phyloP scores from a whole-genome alignment of 37 sponge, comb jelly and placozoan genomes.

The Corticium candelabrum region DNA sequence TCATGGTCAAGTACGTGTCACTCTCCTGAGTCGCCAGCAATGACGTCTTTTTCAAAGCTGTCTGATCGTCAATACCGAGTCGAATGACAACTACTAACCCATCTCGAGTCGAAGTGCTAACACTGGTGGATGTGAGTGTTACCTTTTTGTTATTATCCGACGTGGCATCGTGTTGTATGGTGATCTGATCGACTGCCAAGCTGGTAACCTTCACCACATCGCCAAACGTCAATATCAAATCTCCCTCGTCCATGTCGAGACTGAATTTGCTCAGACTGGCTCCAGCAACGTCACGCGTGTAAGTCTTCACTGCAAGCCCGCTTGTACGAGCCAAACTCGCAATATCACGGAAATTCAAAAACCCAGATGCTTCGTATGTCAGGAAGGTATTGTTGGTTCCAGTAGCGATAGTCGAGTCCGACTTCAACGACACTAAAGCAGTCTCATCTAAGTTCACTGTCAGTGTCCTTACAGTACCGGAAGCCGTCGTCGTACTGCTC shows the following conservation, averaged over 20 bases:
- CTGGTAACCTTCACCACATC: conserved; percentile 50
- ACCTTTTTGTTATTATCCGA: not conserved
- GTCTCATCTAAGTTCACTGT: conserved; percentile 44
- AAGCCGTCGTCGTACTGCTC: conserved; percentile 63
- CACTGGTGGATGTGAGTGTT: not conserved
- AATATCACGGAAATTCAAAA: too few species aligned
- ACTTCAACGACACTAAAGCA: conserved; percentile 73
- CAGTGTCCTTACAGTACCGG: conserved; percentile 35
- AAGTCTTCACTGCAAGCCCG: conserved; percentile 19
- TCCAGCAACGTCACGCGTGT: not conserved
- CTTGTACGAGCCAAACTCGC: not conserved
- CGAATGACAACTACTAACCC: not conserved
- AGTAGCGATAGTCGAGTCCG: conserved; percentile 38
- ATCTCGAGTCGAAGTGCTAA: not conserved
- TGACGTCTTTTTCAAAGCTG: conserved; percentile 1
- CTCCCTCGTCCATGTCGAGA: conserved; percentile 40
- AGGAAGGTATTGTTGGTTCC: conserved; percentile 44
- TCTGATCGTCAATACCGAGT: conserved; percentile 1
- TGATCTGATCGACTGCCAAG: conserved; percentile 28
- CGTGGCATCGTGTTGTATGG: too few species aligned
- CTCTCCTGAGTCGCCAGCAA: conserved; percentile 11
- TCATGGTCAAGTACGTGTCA: conserved; percentile 40
- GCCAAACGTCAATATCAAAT: conserved; percentile 48
- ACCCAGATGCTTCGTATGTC: conserved; percentile 17
- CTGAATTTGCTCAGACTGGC: conserved; percentile 14